phyloP scores from a whole-genome alignment of 2,888 invertebrate species.

The Agrochola circellaris region DNA sequence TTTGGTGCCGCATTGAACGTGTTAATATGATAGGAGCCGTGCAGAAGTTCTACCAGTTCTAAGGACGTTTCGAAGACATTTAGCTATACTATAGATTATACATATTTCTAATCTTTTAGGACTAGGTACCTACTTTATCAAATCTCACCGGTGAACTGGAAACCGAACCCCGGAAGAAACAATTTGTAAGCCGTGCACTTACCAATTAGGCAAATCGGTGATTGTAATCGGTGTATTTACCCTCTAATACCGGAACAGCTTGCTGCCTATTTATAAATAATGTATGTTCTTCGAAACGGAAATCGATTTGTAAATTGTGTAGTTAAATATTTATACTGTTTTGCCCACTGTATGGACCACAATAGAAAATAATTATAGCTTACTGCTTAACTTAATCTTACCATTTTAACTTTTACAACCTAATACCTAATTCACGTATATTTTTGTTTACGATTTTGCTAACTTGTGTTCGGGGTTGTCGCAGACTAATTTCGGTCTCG shows the following conservation, averaged over 20 bases:
- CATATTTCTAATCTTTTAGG: background rate
- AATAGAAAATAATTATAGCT: background rate
- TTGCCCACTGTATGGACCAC: background rate
- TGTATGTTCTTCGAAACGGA: constrained; percentile 48
- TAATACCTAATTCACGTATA: background rate
- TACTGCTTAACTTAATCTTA: background rate
- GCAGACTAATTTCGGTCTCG: background rate
- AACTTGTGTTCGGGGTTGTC: background rate
- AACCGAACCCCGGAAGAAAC: constrained; percentile 4
- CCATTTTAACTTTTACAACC: background rate
- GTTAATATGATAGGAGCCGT: no score
- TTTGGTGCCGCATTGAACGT: no score
- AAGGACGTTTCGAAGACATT: background rate
- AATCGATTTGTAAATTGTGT: constrained; percentile 58
- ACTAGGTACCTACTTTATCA: background rate
- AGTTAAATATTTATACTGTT: constrained; percentile 51
- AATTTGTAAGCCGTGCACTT: constrained; percentile 7
- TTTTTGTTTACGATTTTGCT: background rate
- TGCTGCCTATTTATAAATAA: constrained; percentile 43
- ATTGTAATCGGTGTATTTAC: constrained; percentile 20
- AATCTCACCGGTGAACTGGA: background rate
- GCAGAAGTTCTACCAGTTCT: no score
- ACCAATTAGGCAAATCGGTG: constrained; percentile 35
- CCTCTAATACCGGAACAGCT: constrained; percentile 24
- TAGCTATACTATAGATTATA: background rate